phyloP scores from a whole-genome alignment of 2,113 vertebrate species.

The Spea bombifrons region DNA sequence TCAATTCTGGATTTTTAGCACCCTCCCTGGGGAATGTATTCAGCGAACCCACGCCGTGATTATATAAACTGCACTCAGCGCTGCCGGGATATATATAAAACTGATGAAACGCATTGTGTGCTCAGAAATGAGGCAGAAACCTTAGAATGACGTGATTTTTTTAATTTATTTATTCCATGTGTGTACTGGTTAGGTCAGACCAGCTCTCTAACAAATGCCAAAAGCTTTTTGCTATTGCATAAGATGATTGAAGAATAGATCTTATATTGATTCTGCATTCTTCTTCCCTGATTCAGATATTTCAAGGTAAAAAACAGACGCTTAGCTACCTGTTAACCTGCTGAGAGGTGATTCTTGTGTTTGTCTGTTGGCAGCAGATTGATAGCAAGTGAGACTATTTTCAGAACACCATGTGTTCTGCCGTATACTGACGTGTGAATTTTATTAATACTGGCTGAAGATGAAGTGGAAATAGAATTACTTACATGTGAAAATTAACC shows the following conservation, averaged over 20 bases:
- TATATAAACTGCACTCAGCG: slow-evolving; percentile 44
- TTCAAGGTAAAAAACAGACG: not conserved
- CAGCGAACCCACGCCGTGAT: slow-evolving; percentile 40
- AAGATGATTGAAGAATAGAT: not conserved
- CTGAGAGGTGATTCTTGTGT: slow-evolving; percentile 27
- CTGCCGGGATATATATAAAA: slow-evolving; percentile 13
- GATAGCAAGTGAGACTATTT: slow-evolving; percentile 37
- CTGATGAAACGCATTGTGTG: slow-evolving; percentile 33
- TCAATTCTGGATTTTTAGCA: slow-evolving; percentile 43
- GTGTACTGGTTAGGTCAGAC: not conserved
- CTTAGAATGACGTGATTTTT: not conserved
- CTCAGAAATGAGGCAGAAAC: not conserved
- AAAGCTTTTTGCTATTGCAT: not conserved
- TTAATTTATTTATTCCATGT: not conserved
- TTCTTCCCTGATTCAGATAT: not conserved
- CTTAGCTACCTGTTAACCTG: slow-evolving; percentile 32
- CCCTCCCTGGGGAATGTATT: slow-evolving; percentile 33
- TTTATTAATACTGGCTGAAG: slow-evolving; percentile 20
- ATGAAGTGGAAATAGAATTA: not conserved
- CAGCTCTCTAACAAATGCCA: not conserved
- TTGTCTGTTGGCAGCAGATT: slow-evolving; percentile 24
- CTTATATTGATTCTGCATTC: slow-evolving; percentile 13
- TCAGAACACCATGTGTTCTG: slow-evolving; percentile 32
- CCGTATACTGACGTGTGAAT: slow-evolving; percentile 10
- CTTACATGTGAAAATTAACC: not conserved